These are phyloP conservation scores for Clarias laeviceps DNA, from an alignment of 2,797 vertebrate genomes.

Conservation along the genomic window DNA sequence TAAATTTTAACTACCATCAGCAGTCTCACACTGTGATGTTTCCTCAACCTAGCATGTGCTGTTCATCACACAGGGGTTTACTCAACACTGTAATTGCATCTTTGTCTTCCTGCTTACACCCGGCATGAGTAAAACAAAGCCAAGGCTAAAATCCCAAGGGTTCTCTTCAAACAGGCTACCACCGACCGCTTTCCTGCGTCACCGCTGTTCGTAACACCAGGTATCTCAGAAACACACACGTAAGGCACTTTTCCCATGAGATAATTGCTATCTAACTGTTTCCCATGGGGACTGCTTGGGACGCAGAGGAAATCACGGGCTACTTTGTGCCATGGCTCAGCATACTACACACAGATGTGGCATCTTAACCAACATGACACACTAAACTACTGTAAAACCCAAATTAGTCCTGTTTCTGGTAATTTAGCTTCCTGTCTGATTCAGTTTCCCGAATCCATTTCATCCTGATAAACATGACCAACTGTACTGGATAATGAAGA, in stretches of 20 bases:
- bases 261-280: slow-evolving; percentile 51
- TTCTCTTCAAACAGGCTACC: slow-evolving; percentile 14
- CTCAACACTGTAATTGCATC: slow-evolving; percentile 11
- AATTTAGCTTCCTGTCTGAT: background rate
- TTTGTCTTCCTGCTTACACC: slow-evolving; percentile 31
- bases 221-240: slow-evolving; percentile 52
- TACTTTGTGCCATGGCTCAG: slow-evolving; percentile 24
- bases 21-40: slow-evolving; percentile 10
- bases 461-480: background rate
- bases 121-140: slow-evolving; percentile 37
- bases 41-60: slow-evolving; percentile 33
- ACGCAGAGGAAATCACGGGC: slow-evolving; percentile 46
- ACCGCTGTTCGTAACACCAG: slow-evolving; percentile 31
- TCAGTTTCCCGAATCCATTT: background rate
- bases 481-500: background rate
- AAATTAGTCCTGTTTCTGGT: background rate
- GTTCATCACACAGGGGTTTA: slow-evolving; percentile 40
- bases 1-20: background rate
- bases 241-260: slow-evolving; percentile 46
- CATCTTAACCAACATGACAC: slow-evolving; percentile 31
- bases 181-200: slow-evolving; percentile 35
- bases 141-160: slow-evolving; percentile 38
- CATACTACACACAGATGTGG: slow-evolving; percentile 37
- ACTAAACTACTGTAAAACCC: slow-evolving; percentile 6
- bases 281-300: slow-evolving; percentile 41